A percentile compares a stretch with the other conserved stretches of the same genome.
Conservation (phyloP, 37 sponge, comb jelly and placozoan species). For the Eunapius fragilis region DNA sequence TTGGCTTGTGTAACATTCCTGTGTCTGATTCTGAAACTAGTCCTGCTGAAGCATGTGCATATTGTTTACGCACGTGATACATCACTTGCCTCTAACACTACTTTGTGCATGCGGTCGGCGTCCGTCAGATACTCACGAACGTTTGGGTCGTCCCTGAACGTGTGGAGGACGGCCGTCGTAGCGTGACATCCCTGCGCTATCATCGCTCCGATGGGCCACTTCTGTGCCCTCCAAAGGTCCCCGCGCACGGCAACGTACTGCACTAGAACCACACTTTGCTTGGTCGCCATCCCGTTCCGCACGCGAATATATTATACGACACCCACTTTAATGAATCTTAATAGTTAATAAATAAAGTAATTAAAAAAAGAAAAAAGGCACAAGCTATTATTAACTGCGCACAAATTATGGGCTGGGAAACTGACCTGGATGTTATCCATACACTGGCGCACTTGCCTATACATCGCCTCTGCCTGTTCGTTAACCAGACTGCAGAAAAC, state of each 20-base stretch:
- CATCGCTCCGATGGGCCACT: slow-evolving; percentile 94
- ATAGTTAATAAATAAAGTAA: too few relatives aligned
- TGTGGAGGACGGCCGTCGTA: slow-evolving; percentile 83
- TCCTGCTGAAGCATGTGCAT: too few relatives aligned
- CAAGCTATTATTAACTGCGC: too few relatives aligned
- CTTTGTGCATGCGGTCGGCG: slow-evolving; percentile 94
- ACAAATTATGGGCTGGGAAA: not conserved
- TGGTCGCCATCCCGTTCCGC: slow-evolving; percentile 36
- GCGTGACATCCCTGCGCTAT: slow-evolving; percentile 99
- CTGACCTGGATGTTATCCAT: not conserved
- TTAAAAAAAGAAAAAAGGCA: too few relatives aligned
- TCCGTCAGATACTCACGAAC: slow-evolving; percentile 71
- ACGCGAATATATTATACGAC: not conserved
- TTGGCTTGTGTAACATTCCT: too few relatives aligned
- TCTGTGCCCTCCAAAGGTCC: slow-evolving; percentile 65
- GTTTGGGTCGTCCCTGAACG: slow-evolving; percentile 69
- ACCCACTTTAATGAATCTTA: too few relatives aligned
- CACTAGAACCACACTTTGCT: slow-evolving; percentile 56
- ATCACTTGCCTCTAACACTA: slow-evolving; percentile 88
- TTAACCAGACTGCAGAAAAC: not conserved
- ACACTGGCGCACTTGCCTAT: not conserved
- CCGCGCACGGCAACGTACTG: slow-evolving; percentile 94
- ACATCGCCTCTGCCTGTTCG: not conserved
- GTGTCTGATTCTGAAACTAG: too few relatives aligned
- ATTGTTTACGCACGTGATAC: too few relatives aligned